These are phyloP conservation scores for Alethe castanea DNA, from an alignment of 2,113 vertebrate species.

Conservation along the genomic window DNA sequence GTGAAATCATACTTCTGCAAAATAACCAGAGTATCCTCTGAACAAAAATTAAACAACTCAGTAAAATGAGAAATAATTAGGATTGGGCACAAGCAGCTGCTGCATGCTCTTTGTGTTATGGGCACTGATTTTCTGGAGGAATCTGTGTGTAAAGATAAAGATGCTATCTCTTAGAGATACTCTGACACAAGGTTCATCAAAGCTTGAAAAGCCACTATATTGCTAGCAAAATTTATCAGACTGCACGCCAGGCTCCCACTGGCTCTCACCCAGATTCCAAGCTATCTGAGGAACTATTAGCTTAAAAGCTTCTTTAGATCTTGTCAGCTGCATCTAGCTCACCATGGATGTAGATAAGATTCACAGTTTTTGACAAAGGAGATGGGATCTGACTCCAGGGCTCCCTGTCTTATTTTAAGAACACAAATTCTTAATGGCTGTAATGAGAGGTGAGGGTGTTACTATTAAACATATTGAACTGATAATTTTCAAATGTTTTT, in stretches of 20 bases:
- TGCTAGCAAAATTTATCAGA: background rate
- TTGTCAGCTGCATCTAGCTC: background rate
- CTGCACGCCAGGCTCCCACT: background rate
- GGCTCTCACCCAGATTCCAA: conserved; percentile 14
- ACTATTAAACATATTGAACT: background rate
- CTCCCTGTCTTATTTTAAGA: background rate
- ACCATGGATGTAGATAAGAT: background rate
- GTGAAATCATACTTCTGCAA: background rate
- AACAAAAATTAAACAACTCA: background rate
- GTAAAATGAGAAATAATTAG: background rate
- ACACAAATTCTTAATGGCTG: background rate
- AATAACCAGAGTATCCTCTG: background rate
- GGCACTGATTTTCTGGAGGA: background rate
- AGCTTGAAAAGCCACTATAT: background rate
- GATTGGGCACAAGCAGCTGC: background rate
- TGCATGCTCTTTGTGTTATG: background rate
- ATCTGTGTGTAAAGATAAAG: background rate
- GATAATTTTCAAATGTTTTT: background rate
- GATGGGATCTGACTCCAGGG: background rate
- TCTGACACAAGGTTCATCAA: background rate
- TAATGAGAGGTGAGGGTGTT: background rate
- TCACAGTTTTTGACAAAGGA: background rate
- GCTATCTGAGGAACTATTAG: background rate
- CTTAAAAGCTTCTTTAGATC: conserved; percentile 34
- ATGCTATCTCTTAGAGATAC: background rate